Base-by-base conservation (phyloP, 2,888 invertebrate species). In the Nowickia ferox region DNA sequence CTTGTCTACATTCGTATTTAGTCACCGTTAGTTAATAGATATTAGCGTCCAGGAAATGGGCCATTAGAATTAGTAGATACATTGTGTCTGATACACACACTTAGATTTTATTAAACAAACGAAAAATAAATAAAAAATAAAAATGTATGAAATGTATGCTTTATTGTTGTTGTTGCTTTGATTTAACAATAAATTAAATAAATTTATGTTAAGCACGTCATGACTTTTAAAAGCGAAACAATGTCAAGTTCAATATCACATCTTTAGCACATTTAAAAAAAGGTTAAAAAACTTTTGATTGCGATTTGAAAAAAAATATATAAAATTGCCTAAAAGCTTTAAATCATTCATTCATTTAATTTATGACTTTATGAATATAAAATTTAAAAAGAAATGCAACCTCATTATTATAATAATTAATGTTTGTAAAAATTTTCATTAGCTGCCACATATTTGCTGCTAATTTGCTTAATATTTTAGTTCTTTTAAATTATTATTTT, bases 221-320 rank as follows among this genome's bases (percentile, higher is more conserved):
- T 8, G 30, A 57, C 5, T 55, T 11, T 76, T 9, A 77, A 30
- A 30, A 69, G 80, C 75, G 74, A 30, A n/a, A 69, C 89, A 91
- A 90, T 89, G 90, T 91, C 91, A 91, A 91, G 91, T 91, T 91
- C 91, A 91, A 88, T 89, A 89, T 81, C 66, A 87, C 84, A 82
- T 68, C 51, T 71, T 79, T 55, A 19, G 22, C 48, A 65, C 48
- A n/a, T 42, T 38, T n/a, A 44, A 17, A 65, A 11, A 9, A 11
- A 51, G 40, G n/a, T 40, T 63, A 9, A 63, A 46, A 40, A 22
- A 22, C 19, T n/a, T 22, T 75, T 65, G n/a, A 30, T 51, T 59
- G 13, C 17, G 22, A 46, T 72, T 46, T 46, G 4, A 30, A 19
- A 42, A 57, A 51, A 19, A n/a, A 48, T 6, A 51, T 9, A 51